These are phyloP conservation scores for Acholoe squamosa DNA, from an alignment of 2,888 invertebrate genomes.

Conservation along the genomic window DNA sequence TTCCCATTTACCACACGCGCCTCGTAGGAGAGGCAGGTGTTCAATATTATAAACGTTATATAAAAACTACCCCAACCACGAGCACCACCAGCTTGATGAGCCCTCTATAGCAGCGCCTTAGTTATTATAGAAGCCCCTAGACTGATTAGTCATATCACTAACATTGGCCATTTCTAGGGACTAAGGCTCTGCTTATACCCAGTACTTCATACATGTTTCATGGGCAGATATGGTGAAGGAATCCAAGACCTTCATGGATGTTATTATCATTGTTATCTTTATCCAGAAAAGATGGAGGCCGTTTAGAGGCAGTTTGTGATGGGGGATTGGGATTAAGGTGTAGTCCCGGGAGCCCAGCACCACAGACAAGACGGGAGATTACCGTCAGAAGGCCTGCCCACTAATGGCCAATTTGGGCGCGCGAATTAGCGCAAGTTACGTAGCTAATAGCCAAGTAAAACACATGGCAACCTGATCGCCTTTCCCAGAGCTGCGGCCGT, in stretches of 20 bases:
- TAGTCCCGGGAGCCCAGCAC: background rate
- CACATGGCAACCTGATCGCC: conserved; percentile 58
- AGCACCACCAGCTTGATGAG: background rate
- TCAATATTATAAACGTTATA: conserved; percentile 30
- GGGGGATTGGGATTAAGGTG: background rate
- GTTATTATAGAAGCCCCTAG: background rate
- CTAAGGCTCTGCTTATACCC: background rate
- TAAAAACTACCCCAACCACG: conserved; percentile 7
- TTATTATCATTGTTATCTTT: background rate
- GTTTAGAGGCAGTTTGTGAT: background rate
- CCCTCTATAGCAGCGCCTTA: background rate
- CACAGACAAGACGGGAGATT: conserved; percentile 48
- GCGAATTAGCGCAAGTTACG: conserved; percentile 56
- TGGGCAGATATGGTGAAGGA: background rate
- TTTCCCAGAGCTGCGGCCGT: background rate
- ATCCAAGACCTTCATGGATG: background rate
- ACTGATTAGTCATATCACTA: conserved; percentile 16
- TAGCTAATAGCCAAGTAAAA: conserved; percentile 59
- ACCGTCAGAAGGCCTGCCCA: conserved; percentile 30
- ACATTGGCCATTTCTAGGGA: background rate
- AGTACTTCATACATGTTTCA: background rate
- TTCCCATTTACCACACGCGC: conserved; percentile 4
- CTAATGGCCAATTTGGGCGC: conserved; percentile 61
- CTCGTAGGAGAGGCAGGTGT: conserved; percentile 19
- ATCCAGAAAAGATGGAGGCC: background rate